Evolutionary conservation across 2,113 vertebrate species (phyloP).

Genomic region (Sorex fumeus): DNA sequence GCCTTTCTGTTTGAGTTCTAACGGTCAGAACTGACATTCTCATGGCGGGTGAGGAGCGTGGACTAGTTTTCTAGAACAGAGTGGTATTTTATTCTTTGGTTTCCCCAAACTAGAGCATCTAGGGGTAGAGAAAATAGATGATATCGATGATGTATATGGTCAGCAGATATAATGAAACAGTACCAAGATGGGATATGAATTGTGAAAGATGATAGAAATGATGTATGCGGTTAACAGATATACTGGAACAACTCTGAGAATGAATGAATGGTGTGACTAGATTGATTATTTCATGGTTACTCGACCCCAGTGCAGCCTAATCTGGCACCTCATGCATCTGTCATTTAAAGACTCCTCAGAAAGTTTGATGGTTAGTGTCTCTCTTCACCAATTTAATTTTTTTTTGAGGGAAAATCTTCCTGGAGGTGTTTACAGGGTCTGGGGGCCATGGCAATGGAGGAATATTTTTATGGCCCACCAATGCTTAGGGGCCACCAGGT

Average conservation of each 20-base stretch:
- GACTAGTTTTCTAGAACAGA: not conserved
- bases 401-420: not conserved
- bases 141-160: not conserved
- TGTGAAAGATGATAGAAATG: not conserved
- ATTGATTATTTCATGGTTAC: no score
- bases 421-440: no score
- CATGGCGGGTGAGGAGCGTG: no score
- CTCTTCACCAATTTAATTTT: not conserved
- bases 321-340: not conserved
- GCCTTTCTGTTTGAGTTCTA: not conserved
- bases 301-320: accelerated
- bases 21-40: not conserved
- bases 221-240: not conserved
- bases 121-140: not conserved
- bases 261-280: not conserved
- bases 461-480: no score
- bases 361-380: not conserved
- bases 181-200: not conserved
- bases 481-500: no score
- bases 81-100: not conserved
- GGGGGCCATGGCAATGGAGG: no score
- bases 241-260: not conserved
- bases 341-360: not conserved
- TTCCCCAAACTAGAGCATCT: not conserved
- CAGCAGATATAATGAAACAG: not conserved